Base-by-base conservation (phyloP, 2,888 invertebrate species). In the Timema cristinae region DNA sequence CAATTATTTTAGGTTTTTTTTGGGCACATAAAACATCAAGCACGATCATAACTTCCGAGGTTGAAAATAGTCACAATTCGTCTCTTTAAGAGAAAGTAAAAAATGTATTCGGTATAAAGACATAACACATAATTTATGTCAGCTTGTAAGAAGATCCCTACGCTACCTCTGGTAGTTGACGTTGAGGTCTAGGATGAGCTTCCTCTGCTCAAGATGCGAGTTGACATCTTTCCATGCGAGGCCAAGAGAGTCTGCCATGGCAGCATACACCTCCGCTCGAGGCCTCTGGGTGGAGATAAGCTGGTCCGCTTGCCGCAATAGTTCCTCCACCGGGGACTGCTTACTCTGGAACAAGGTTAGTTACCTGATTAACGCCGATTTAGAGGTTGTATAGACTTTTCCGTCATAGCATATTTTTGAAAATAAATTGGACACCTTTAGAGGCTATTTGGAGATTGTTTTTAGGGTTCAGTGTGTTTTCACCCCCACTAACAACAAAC, bases 261-360 rank as follows among this genome's bases (percentile, higher is more conserved):
- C 94, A 72, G 91, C 90, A 81, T 94, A 93, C 50, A 95, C 92
- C 82, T 92, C 91, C 50, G 89, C 88, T 77, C 88, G 85, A 54
- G 92, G 91, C 79, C 89, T 88, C 79, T 92, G 91, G 50, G 89
- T 90, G 71, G 90, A 89, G 77, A 94, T 90, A 76, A 94, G 84
- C 79, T 91, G 90, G 82, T 95, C 95, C n/a, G 95, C 94, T 82
- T 93, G 91, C 70, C 90, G 87, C 73, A 94, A 88, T 73, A 95
- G 87, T 82, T 94, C 94, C 79, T 93, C 93, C 78, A 95, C 93
- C 71, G 95, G 94, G 79, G 91, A 92, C 81, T 94, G 93, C 83
- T 95, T 93, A 79, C 89, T 90, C 93, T 94, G 81, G 6, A 83
- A 81, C 73, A 74, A 72, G 73, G 73, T 73, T 16, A 68, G 15